phyloP scores from a whole-genome alignment of 2,113 vertebrate genomes.

The Fukomys damarensis region DNA sequence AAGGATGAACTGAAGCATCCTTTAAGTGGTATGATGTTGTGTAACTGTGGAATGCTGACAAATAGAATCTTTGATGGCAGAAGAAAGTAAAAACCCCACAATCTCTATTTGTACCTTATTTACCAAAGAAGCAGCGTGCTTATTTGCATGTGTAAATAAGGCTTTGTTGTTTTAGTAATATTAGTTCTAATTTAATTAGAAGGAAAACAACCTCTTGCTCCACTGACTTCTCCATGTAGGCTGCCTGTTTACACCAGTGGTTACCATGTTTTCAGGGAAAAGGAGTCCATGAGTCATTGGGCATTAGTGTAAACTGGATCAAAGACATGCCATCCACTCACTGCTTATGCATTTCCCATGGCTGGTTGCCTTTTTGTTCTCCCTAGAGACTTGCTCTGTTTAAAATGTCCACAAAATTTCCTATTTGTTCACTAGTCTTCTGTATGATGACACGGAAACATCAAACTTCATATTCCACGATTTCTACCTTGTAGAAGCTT shows the following conservation, averaged over 20 bases:
- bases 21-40: neutral
- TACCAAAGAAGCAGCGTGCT: neutral
- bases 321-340: neutral
- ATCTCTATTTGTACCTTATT: neutral
- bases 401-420: conserved; percentile 26
- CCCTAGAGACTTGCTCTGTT: neutral
- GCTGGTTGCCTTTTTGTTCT: neutral
- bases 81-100: neutral
- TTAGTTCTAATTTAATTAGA: neutral
- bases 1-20: neutral
- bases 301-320: neutral
- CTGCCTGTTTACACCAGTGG: neutral
- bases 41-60: neutral
- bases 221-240: neutral
- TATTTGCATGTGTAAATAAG: neutral
- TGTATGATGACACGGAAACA: neutral
- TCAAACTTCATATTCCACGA: neutral
- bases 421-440: neutral
- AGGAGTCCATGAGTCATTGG: neutral
- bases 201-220: neutral
- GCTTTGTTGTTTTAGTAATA: neutral
- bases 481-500: neutral
- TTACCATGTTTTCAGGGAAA: neutral
- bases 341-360: neutral
- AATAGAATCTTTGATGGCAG: neutral